Conservation (phyloP, 2,888 invertebrate genomes). For the Drosophila sordidula region DNA sequence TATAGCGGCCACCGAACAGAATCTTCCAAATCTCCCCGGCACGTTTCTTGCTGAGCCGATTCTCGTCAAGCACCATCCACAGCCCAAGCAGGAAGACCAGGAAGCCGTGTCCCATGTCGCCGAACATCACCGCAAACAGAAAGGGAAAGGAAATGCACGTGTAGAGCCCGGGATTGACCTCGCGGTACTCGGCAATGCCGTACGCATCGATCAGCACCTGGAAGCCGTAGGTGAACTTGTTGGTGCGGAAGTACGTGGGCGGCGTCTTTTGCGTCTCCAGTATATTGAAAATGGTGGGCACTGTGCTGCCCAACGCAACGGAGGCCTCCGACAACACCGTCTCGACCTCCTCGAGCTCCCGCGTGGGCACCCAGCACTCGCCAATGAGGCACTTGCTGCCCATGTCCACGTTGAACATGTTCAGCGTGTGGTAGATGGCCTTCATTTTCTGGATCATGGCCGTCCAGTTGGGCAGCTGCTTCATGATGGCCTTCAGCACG, state of each 20-base stretch:
- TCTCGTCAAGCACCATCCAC: conserved; percentile 94
- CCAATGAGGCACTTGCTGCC: conserved; percentile 95
- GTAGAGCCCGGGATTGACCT: conserved; percentile 95
- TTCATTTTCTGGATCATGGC: conserved; percentile 94
- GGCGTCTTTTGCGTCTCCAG: conserved; percentile 92
- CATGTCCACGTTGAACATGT: conserved; percentile 95
- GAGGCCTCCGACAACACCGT: conserved; percentile 93
- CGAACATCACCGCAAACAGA: conserved; percentile 98
- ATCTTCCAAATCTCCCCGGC: conserved; percentile 97
- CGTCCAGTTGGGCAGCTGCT: conserved; percentile 92
- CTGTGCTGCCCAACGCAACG: conserved; percentile 92
- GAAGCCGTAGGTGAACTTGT: conserved; percentile 96
- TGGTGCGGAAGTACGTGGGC: conserved; percentile 96
- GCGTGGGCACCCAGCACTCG: conserved; percentile 93
- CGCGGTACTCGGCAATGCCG: conserved; percentile 96
- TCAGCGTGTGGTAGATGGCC: conserved; percentile 96
- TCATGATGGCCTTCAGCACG: conserved; percentile 91
- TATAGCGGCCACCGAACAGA: conserved; percentile 98
- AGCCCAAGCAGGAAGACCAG: conserved; percentile 93
- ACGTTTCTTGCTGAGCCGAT: conserved; percentile 88
- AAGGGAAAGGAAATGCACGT: conserved; percentile 97
- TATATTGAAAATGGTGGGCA: conserved; percentile 96
- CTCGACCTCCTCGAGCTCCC: conserved; percentile 90
- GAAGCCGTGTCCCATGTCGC: conserved; percentile 95
- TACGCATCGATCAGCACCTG: conserved; percentile 97